Evolutionary conservation across 2,113 vertebrate species (phyloP).

Genomic region (Perca flavescens): DNA sequence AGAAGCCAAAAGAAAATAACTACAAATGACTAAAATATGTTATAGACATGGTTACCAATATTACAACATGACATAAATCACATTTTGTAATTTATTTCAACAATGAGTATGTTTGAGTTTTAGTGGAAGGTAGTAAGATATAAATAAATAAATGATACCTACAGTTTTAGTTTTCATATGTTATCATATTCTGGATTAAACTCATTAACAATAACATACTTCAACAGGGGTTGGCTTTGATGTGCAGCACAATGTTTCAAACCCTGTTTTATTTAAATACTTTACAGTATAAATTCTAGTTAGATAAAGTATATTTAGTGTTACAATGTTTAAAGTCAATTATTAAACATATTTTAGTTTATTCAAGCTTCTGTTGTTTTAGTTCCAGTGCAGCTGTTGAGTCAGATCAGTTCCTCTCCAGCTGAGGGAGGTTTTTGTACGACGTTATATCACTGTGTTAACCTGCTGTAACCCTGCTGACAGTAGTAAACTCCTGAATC

Average conservation of each 20-base stretch:
- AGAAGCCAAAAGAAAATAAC: neutral
- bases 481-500: too few species aligned
- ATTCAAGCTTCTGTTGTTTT: too few species aligned
- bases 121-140: neutral
- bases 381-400: neutral
- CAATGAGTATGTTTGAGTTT: neutral
- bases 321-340: too few species aligned
- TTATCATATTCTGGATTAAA: neutral
- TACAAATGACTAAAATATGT: neutral
- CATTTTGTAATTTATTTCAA: neutral
- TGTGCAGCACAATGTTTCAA: too few species aligned
- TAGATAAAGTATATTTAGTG: too few species aligned
- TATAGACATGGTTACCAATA: too few species aligned
- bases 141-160: too few species aligned
- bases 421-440: neutral
- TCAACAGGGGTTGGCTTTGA: neutral
- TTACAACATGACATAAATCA: too few species aligned
- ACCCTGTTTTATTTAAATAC: too few species aligned
- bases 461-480: too few species aligned
- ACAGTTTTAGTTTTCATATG: neutral
- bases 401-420: conserved; percentile 10
- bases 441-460: neutral
- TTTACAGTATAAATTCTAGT: too few species aligned
- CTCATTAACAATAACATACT: neutral
- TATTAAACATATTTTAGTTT: too few species aligned